Evolutionary conservation across 2,888 invertebrate genomes (phyloP), one percentile per base, ranked within the genome.

Genomic region (Cremastinae sp.): DNA sequence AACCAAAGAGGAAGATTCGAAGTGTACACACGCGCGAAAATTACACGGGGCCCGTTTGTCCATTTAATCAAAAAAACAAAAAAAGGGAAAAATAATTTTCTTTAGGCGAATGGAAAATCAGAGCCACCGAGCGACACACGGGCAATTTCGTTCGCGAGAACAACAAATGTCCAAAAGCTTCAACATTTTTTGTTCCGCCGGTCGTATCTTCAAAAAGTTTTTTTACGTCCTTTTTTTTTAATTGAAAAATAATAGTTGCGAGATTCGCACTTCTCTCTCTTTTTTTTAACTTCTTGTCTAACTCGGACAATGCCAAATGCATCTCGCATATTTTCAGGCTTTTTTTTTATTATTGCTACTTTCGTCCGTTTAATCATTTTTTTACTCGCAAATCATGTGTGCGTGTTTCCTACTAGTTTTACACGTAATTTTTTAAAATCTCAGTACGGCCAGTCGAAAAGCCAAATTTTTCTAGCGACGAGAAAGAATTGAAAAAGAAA

Each of bases 301-400:
- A 51, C 49, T 51, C 41, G 59, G 59, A 51, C 59, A 69, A 69
- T 61, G 69, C 59, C 69, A 69, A 69, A 69, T 59, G 59, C 59
- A 69, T 59, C 51, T 69, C 59, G 59, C 61, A 59, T 55, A 69
- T 45, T 39, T 69, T 61, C 51, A 53, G 59, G 59, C 69, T 69
- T 69, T 53, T 37, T 39, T 28, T 20, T 62, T 61, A 37, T 47
- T 68, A 41, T n/a, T 8, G 8, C 12, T 41, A 10, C 8, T 41
- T 4, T 12, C n/a, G 41, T 12, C 12, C 8, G 41, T 12, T 10
- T 8, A 14, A 47, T 7, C 14, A 47, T 51, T 55, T 8, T 56
- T 66, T 49, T n/a, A 51, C 41, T 53, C 49, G 68, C 68, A 39
- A 51, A 12, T 49, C 68, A 56, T 43, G 14, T 43, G 14, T 14